phyloP scores from a whole-genome alignment of 2,113 vertebrate species.

The Rhea americana region DNA sequence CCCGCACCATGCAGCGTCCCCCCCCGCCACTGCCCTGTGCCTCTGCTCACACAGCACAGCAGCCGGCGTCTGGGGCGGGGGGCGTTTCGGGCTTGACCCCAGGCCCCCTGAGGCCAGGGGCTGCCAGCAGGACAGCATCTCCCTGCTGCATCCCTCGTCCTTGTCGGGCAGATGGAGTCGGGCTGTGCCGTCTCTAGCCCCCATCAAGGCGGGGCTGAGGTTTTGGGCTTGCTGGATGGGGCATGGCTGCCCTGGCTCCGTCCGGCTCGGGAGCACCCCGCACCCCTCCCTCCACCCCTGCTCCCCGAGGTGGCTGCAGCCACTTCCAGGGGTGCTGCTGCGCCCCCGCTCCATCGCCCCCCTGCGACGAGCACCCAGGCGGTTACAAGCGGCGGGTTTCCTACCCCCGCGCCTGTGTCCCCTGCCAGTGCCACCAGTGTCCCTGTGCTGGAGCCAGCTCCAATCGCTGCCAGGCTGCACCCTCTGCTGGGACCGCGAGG shows the following conservation, averaged over 20 bases:
- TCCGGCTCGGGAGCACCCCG: neutral
- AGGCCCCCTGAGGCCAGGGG: neutral
- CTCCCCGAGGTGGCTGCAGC: neutral
- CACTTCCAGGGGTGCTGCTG: neutral
- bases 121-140: neutral
- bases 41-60: neutral
- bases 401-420: neutral
- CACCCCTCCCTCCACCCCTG: neutral
- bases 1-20: too few relatives aligned
- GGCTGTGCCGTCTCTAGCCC: neutral
- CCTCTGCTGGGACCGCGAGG: conserved; percentile 61
- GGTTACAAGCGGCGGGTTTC: accelerated
- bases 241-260: accelerated
- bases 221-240: neutral
- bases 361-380: too few relatives aligned
- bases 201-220: neutral
- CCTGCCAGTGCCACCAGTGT: neutral
- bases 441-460: neutral
- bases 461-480: conserved; percentile 59
- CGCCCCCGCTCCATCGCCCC: neutral
- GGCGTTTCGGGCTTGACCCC: neutral
- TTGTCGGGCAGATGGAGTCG: neutral
- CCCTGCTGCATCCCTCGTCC: neutral
- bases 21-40: neutral
- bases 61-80: accelerated